Conservation (phyloP, 2,113 vertebrate species). For the Heteronetta atricapilla region DNA sequence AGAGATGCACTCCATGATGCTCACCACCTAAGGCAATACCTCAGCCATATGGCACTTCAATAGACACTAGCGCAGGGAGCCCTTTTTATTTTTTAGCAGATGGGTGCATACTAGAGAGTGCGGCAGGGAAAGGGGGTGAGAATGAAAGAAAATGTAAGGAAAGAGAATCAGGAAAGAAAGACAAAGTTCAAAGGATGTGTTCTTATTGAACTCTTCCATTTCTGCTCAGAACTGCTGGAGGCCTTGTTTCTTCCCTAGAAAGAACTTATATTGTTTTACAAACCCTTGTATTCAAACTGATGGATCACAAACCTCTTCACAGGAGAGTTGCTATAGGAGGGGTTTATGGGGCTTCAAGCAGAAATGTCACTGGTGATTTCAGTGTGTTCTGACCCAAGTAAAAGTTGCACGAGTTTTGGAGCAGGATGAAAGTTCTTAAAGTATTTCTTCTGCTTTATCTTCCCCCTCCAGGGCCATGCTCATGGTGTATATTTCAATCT, state of each 20-base stretch:
- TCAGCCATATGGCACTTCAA: slow-evolving; percentile 63
- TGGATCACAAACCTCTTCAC: neutral
- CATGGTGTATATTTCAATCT: neutral
- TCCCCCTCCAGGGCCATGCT: neutral
- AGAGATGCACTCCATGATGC: slow-evolving; percentile 4
- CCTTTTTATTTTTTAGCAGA: slow-evolving; percentile 54
- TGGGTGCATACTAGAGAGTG: slow-evolving; percentile 1
- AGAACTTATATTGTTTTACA: neutral
- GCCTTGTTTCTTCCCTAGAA: neutral
- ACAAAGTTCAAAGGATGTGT: neutral
- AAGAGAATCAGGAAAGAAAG: neutral
- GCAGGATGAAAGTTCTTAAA: neutral
- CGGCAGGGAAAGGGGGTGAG: neutral
- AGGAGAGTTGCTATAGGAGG: neutral
- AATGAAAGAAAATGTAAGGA: neutral
- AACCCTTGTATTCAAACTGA: neutral
- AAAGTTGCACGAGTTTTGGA: neutral
- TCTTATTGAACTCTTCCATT: neutral
- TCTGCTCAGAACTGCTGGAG: neutral
- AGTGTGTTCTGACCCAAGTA: neutral
- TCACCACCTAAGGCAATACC: slow-evolving; percentile 48
- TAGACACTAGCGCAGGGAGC: slow-evolving; percentile 21
- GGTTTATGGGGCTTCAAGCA: neutral
- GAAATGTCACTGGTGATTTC: neutral
- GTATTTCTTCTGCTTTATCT: neutral